Conservation (phyloP, 2,113 vertebrate species). For the Cyprinodon brontotheroides region DNA sequence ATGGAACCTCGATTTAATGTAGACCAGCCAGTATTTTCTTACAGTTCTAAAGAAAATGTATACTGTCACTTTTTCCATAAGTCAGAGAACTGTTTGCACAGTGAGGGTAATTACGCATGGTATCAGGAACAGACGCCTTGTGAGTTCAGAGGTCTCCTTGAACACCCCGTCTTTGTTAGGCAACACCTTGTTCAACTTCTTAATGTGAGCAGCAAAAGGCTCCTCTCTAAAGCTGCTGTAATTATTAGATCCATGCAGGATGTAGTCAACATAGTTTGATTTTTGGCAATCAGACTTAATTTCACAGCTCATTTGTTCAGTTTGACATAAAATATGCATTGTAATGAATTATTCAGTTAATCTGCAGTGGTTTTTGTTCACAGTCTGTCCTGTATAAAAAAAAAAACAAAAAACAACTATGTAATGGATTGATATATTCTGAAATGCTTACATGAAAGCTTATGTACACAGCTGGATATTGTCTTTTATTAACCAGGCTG, state of each 20-base stretch:
- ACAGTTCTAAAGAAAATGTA: constrained; percentile 45
- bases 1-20: constrained; percentile 19
- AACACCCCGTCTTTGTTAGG: constrained; percentile 36
- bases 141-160: constrained; percentile 29
- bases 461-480: constrained; percentile 40
- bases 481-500: constrained; percentile 47
- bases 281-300: constrained; percentile 14
- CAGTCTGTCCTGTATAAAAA: not conserved
- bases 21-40: constrained; percentile 44
- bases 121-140: constrained; percentile 63
- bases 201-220: constrained; percentile 28
- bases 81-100: constrained; percentile 28
- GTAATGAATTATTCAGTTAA: not conserved
- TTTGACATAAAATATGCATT: not conserved
- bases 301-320: constrained; percentile 15
- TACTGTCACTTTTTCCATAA: constrained; percentile 52
- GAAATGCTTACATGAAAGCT: not conserved
- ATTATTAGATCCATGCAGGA: constrained; percentile 43
- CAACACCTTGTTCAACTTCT: constrained; percentile 53
- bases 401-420: not conserved
- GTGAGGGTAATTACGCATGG: constrained; percentile 40
- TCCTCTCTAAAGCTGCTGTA: constrained; percentile 44
- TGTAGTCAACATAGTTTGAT: constrained; percentile 40
- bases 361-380: not conserved
- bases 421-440: too few relatives aligned